phyloP scores from a whole-genome alignment of 2,113 vertebrate genomes.

The Toxostoma redivivum region DNA sequence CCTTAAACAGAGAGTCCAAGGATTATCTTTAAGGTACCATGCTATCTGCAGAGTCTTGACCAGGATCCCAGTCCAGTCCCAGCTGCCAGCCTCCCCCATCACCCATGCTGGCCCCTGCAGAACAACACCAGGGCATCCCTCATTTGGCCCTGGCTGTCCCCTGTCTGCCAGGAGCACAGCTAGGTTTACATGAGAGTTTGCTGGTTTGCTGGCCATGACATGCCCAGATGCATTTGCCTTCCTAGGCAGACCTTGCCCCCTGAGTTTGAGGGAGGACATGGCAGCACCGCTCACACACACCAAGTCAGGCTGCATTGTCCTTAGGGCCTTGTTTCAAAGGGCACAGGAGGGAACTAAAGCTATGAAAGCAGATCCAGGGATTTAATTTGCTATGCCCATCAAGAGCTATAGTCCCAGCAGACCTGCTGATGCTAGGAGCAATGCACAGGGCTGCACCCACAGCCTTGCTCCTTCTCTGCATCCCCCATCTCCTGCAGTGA shows the following conservation, averaged over 20 bases:
- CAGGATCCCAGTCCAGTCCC: rapidly evolving
- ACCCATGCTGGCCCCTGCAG: rapidly evolving
- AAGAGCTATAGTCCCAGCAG: not conserved
- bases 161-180: not conserved
- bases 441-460: not conserved
- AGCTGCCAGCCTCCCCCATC: not conserved
- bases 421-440: rapidly evolving
- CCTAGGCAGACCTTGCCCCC: not conserved
- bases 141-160: too few species aligned
- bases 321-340: not conserved
- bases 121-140: rapidly evolving
- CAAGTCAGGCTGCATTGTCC: not conserved
- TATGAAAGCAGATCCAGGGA: not conserved
- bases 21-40: not conserved
- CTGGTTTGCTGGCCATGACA: not conserved
- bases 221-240: rapidly evolving
- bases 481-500: not conserved
- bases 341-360: not conserved
- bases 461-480: not conserved
- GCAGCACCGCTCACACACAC: rapidly evolving
- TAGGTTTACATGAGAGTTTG: not conserved
- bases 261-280: not conserved
- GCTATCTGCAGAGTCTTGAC: not conserved
- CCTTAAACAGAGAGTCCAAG: not conserved
- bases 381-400: not conserved